A percentile compares a stretch with the other conserved stretches of the same genome.
Evolutionary conservation across 2,797 vertebrate genomes (phyloP).

Genomic region (Prunella strophiata): DNA sequence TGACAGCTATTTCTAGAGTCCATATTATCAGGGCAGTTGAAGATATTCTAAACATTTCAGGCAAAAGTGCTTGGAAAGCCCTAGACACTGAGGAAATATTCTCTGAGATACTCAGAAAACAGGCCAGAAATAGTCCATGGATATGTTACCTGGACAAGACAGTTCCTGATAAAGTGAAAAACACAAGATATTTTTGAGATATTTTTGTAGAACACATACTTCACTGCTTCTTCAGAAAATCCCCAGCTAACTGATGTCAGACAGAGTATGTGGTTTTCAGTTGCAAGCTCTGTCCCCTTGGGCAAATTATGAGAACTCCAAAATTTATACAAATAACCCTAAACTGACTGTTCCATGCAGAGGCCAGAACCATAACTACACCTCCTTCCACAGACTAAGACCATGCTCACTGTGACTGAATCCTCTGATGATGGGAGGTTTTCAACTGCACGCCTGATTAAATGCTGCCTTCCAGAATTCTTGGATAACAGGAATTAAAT

Average conservation of each 20-base stretch:
- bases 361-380: not conserved
- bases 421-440: not conserved
- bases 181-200: not conserved
- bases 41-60: not conserved
- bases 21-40: not conserved
- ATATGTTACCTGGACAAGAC: not conserved
- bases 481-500: conserved; percentile 50
- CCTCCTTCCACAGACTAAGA: not conserved
- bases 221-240: not conserved
- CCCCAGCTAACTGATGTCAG: not conserved
- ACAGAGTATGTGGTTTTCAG: not conserved
- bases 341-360: not conserved
- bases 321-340: not conserved
- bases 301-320: not conserved
- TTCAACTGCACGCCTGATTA: not conserved
- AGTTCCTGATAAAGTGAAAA: not conserved
- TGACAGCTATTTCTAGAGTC: not conserved
- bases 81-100: not conserved
- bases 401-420: not conserved
- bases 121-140: not conserved
- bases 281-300: not conserved
- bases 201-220: not conserved
- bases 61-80: not conserved
- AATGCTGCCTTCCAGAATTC: conserved; percentile 38
- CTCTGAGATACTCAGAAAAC: not conserved